These are phyloP conservation scores for Rhabditoides inermis DNA, from an alignment of 2,888 invertebrate species.

Conservation along the genomic window DNA sequence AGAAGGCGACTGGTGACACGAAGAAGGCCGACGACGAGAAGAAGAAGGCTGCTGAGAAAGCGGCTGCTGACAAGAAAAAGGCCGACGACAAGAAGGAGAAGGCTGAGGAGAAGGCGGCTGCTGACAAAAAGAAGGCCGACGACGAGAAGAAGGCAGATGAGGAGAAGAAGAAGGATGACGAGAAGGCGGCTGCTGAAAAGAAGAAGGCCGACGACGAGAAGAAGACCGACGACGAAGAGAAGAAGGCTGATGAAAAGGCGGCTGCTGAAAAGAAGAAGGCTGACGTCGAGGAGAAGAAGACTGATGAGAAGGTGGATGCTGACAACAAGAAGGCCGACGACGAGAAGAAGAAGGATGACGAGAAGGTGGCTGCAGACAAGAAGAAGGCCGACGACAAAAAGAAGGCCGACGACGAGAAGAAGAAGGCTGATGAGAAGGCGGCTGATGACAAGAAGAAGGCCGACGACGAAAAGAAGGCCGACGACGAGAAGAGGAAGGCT, in stretches of 20 bases:
- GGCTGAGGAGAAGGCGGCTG: constrained; percentile 7
- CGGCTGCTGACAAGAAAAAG: constrained; percentile 9
- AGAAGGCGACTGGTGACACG: constrained; percentile 1
- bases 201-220: constrained; percentile 7
- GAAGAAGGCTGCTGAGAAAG: too few species aligned
- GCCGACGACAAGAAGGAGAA: constrained; percentile 4
- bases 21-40: constrained; percentile 3
- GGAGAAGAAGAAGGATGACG: too few species aligned
- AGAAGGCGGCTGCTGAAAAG: not conserved
- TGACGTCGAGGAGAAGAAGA: too few species aligned
- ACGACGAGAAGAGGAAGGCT: constrained; percentile 5
- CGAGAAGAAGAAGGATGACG: constrained; percentile 7
- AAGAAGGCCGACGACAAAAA: constrained; percentile 3
- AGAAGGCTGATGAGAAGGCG: too few species aligned
- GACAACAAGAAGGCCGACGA: too few species aligned
- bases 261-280: constrained; percentile 7
- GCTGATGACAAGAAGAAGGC: too few species aligned
- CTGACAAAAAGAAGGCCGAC: constrained; percentile 9
- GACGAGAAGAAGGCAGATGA: too few species aligned
- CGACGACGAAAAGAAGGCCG: constrained; percentile 6
- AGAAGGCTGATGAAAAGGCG: not conserved
- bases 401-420: too few species aligned
- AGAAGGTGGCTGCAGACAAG: constrained; percentile 3
- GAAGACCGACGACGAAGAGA: too few species aligned
- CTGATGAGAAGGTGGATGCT: too few species aligned